phyloP scores from a whole-genome alignment of 2,113 vertebrate species.

The Columbina picui region DNA sequence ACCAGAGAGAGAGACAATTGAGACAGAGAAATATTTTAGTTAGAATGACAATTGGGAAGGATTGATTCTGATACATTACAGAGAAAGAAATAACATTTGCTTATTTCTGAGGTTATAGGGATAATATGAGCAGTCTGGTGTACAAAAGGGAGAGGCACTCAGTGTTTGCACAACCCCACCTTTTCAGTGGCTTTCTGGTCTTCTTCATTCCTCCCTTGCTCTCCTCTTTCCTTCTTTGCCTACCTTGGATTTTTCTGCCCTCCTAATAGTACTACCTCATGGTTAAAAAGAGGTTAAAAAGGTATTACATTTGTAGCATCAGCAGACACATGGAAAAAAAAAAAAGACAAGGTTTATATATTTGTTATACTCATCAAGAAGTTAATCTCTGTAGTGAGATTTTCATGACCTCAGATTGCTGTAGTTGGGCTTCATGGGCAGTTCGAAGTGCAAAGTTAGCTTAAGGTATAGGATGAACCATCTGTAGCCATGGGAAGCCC shows the following conservation, averaged over 20 bases:
- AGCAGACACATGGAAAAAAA: background rate
- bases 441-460: background rate
- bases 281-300: background rate
- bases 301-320: background rate
- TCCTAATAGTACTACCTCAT: accelerated
- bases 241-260: background rate
- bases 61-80: background rate
- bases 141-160: background rate
- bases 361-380: background rate
- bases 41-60: background rate
- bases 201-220: background rate
- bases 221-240: background rate
- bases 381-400: background rate
- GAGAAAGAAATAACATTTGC: background rate
- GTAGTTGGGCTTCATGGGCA: background rate
- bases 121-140: background rate
- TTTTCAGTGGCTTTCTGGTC: background rate
- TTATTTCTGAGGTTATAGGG: background rate
- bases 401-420: background rate
- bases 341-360: background rate
- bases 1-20: background rate
- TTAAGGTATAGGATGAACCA: background rate
- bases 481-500: background rate
- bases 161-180: accelerated
- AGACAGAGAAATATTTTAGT: background rate